Conservation (phyloP, 2,113 vertebrate species). For the Tragelaphus strepsiceros region DNA sequence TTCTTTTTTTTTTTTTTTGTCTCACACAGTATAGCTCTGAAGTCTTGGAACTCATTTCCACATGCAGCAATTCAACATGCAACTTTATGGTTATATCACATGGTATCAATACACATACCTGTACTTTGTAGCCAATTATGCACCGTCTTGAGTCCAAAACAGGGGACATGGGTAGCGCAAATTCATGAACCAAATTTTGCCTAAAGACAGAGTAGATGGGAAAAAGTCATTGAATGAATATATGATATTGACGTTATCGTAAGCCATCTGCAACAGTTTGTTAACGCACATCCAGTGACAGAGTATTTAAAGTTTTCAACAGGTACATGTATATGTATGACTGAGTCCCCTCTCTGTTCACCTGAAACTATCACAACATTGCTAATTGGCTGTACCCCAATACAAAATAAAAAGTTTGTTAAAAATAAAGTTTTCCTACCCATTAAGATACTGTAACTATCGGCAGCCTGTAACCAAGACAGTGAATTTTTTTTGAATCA, state of each 20-base stretch:
- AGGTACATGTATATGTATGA: not conserved
- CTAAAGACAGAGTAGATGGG: not conserved
- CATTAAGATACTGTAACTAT: not conserved
- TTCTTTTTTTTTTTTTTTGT: not conserved
- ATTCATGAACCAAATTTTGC: not conserved
- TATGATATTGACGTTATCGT: not conserved
- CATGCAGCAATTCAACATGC: accelerated
- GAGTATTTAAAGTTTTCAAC: not conserved
- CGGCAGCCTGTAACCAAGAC: not conserved
- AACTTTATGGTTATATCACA: accelerated
- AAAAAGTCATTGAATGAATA: not conserved
- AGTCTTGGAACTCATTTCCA: not conserved
- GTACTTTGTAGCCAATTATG: not conserved
- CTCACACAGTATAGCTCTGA: not conserved
- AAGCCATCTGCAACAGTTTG: not conserved
- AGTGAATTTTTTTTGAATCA: not conserved
- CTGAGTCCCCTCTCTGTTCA: not conserved
- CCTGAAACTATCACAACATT: not conserved
- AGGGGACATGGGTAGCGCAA: not conserved
- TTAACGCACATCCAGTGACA: not conserved
- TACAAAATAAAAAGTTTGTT: not conserved
- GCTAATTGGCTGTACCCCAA: not conserved
- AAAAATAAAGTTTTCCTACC: not conserved
- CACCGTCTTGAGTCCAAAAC: not conserved
- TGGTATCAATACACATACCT: not conserved